phyloP scores from a whole-genome alignment of 2,113 vertebrate genomes.

The Xenopus laevis region DNA sequence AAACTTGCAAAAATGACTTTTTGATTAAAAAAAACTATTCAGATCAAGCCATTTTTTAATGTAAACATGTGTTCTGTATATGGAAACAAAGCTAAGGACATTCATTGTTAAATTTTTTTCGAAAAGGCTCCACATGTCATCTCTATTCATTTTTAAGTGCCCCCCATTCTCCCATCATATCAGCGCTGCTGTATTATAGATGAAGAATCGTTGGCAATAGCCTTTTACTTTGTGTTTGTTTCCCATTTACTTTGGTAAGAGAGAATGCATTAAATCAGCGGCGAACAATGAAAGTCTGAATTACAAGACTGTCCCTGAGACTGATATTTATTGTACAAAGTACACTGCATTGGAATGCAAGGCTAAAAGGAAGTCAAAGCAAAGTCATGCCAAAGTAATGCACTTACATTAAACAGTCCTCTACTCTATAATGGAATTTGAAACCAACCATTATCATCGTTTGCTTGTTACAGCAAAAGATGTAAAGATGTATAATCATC shows the following conservation, averaged over 20 bases:
- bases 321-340: conserved; percentile 34
- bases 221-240: conserved; percentile 25
- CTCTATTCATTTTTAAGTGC: background rate
- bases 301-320: conserved; percentile 27
- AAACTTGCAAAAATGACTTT: too few species aligned
- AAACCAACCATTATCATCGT: background rate
- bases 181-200: background rate
- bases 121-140: background rate
- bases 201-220: conserved; percentile 3
- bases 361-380: conserved; percentile 31
- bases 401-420: too few species aligned
- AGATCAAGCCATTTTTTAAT: too few species aligned
- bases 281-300: conserved; percentile 30
- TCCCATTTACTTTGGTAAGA: conserved; percentile 34
- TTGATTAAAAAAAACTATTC: too few species aligned
- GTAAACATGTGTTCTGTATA: background rate
- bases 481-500: too few species aligned
- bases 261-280: conserved; percentile 34
- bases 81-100: background rate
- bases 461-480: too few species aligned
- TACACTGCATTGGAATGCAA: background rate
- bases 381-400: conserved; percentile 19
- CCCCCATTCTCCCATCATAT: background rate
- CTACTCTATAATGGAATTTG: background rate
- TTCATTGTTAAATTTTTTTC: background rate